Conservation (phyloP, 2,113 vertebrate species). For the Scalopus aquaticus region DNA sequence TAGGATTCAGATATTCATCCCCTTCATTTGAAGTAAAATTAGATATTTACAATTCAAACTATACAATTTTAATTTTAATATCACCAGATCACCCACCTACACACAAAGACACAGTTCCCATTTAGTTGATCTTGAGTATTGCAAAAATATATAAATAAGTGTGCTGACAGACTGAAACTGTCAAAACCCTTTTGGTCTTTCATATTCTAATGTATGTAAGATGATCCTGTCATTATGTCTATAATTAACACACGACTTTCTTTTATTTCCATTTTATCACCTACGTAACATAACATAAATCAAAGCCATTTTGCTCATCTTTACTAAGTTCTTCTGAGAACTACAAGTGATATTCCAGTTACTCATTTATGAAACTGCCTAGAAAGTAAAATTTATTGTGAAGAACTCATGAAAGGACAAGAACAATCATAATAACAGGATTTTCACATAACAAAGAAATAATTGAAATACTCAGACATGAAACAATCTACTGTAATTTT, state of each 20-base stretch:
- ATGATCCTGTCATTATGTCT: conserved; percentile 28
- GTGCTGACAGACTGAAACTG: background rate
- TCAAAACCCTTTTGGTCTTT: background rate
- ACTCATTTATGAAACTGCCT: conserved; percentile 66
- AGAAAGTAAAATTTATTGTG: conserved; percentile 75
- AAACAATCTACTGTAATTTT: conserved; percentile 75
- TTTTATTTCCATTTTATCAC: conserved; percentile 70
- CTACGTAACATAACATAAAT: conserved; percentile 63
- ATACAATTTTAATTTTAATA: background rate
- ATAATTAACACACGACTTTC: background rate
- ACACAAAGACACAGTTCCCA: background rate
- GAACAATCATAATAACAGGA: conserved; percentile 68
- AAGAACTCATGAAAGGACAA: conserved; percentile 64
- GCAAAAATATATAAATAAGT: conserved; percentile 13
- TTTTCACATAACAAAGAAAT: conserved; percentile 73
- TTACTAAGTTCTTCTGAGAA: conserved; percentile 34
- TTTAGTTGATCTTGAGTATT: conserved; percentile 45
- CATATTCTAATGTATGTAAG: background rate
- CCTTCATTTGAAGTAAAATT: background rate
- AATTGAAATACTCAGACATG: conserved; percentile 68
- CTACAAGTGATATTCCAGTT: conserved; percentile 51
- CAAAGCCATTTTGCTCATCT: conserved; percentile 65
- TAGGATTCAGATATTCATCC: background rate
- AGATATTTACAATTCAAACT: background rate
- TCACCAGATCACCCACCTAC: background rate